phyloP scores from a whole-genome alignment of 2,797 vertebrate genomes.

The Nannoperca australis region DNA sequence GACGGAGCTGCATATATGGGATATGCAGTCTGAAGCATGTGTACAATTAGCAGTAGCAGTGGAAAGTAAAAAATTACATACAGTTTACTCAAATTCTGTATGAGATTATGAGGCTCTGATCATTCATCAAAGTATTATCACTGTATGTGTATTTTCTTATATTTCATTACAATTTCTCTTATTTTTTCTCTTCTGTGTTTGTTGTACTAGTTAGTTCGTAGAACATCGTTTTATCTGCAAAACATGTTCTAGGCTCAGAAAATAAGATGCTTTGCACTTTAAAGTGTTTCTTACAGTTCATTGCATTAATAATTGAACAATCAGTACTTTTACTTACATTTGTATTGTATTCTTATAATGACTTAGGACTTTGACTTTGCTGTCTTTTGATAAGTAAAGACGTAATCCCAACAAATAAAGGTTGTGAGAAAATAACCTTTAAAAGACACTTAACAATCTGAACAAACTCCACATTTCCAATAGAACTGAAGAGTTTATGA shows the following conservation, averaged over 20 bases:
- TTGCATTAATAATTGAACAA: neutral
- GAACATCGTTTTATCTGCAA: neutral
- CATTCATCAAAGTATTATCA: neutral
- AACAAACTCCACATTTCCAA: neutral
- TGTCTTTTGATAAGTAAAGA: neutral
- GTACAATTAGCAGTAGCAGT: constrained; percentile 12
- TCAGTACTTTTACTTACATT: neutral
- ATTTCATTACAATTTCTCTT: neutral
- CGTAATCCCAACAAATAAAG: neutral
- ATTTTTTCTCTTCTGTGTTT: neutral
- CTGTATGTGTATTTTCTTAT: neutral
- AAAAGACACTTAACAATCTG: neutral
- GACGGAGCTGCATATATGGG: constrained; percentile 46
- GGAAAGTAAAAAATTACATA: neutral
- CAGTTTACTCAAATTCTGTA: neutral
- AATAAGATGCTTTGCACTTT: constrained; percentile 4
- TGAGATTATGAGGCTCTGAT: neutral
- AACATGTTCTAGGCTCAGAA: neutral
- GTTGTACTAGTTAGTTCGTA: neutral
- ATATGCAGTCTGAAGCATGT: constrained; percentile 41
- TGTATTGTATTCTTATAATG: neutral
- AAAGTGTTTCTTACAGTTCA: neutral
- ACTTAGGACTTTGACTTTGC: neutral
- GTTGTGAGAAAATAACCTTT: neutral
- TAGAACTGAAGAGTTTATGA: neutral